Base-by-base conservation (phyloP, 2,888 invertebrate genomes). In the Zaprionus bogoriensis region DNA sequence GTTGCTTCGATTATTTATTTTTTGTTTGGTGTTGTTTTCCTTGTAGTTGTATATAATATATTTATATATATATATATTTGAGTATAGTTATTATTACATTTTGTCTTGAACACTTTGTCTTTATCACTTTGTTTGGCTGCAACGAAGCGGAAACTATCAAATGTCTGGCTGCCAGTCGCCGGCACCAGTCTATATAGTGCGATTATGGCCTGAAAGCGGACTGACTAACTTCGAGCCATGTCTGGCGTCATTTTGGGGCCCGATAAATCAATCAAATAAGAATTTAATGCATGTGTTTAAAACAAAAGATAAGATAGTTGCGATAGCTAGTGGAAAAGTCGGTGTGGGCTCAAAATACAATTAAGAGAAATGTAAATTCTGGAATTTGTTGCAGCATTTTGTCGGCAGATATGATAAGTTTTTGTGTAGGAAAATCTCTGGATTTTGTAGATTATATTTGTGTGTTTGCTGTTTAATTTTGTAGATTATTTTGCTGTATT, bases 61-160 rank as follows among this genome's bases (percentile, higher is more conserved):
- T 57, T 38, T 62, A 53, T 17, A 36, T 36, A 14, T 32, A 36
- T 65, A 46, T 66, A 42, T 60, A 51, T 20, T 60, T 74, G 60
- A 63, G 51, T 53, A 61, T 72, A 85, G 60, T 68, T 85, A 79
- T 68, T 85, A 79, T 81, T 74, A 82, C 73, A 82, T 85, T 80
- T 82, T 76, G 59, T 73, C 83, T 78, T 80, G 80, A 80, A 80
- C 80, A 80, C 80, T 82, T 85, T 85, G 85, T 82, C 80, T 80
- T 85, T 80, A 80, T 80, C 80, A 80, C 80, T 80, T 78, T 67
- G 67, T 69, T 74, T 78, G 79, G 76, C 79, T 80, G 76, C 79
- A 85, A 78, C 51, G 36, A 38, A 36, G 53, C 44, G 64, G 41
- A 75, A 65, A 62, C 65, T 68, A 66, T 68, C 68, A 75, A 78